Evolutionary conservation across 2,888 invertebrate genomes (phyloP).

Genomic region (Pachycephus smyrnensis): DNA sequence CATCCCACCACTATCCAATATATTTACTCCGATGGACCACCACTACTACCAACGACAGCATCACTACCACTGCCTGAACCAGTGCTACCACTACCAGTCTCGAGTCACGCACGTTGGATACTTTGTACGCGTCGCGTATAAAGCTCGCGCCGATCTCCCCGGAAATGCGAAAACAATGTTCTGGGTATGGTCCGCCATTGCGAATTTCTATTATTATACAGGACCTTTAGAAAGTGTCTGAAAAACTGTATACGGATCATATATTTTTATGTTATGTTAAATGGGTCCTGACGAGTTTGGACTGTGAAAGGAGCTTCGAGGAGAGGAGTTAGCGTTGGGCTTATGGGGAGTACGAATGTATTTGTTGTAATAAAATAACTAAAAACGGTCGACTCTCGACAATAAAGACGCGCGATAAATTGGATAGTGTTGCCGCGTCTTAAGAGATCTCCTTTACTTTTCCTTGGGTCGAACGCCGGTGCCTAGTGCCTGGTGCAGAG

Average conservation of each 20-base stretch:
- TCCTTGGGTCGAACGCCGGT: slow-evolving; percentile 34
- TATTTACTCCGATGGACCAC: slow-evolving; percentile 62
- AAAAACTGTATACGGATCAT: background rate
- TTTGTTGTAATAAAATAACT: background rate
- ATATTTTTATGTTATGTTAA: background rate
- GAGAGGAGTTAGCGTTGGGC: background rate
- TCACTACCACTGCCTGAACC: slow-evolving; percentile 24
- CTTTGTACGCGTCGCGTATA: slow-evolving; percentile 27
- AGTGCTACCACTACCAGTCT: slow-evolving; percentile 20
- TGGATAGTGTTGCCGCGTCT: slow-evolving; percentile 33
- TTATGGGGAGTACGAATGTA: background rate
- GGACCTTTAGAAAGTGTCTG: background rate
- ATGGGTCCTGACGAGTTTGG: background rate
- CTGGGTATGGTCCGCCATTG: background rate
- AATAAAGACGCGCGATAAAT: slow-evolving; percentile 43
- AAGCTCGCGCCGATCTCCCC: slow-evolving; percentile 27
- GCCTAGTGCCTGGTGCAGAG: slow-evolving; percentile 16
- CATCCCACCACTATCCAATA: slow-evolving; percentile 39
- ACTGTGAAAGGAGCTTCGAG: background rate
- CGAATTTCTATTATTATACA: background rate
- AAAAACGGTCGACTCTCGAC: slow-evolving; percentile 13
- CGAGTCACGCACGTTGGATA: slow-evolving; percentile 30
- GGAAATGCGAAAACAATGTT: background rate
- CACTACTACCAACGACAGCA: slow-evolving; percentile 43
- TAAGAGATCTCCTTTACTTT: slow-evolving; percentile 45